These are phyloP conservation scores for Drosophila trichaetosa DNA, from an alignment of 2,888 invertebrate genomes.

Conservation along the genomic window DNA sequence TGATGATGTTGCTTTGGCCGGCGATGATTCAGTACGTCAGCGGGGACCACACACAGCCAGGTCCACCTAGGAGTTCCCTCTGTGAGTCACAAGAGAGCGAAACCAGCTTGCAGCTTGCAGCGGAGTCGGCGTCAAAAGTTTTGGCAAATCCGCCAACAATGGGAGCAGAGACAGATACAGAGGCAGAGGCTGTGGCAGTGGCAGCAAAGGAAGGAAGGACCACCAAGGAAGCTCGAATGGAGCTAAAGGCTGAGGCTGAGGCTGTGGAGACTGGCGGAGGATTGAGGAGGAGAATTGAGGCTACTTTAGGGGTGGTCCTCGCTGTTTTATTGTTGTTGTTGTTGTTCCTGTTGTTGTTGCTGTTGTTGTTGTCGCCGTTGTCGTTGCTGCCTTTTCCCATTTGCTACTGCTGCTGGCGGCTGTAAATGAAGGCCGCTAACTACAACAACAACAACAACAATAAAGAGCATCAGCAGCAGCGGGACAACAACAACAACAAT, in stretches of 20 bases:
- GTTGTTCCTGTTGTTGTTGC: conserved; percentile 12
- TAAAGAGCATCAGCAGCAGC: neutral
- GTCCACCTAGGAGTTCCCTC: conserved; percentile 72
- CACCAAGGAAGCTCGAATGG: conserved; percentile 55
- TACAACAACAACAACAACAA: conserved; percentile 23
- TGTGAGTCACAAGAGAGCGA: conserved; percentile 59
- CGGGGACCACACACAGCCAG: conserved; percentile 67
- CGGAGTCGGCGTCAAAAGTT: conserved; percentile 63
- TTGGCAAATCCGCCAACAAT: conserved; percentile 72
- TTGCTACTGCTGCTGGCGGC: conserved; percentile 50
- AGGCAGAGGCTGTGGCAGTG: conserved; percentile 12
- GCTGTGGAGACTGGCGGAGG: neutral
- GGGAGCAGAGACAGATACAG: conserved; percentile 36
- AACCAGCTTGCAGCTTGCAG: conserved; percentile 32
- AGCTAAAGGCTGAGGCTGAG: neutral
- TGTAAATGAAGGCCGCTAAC: conserved; percentile 61
- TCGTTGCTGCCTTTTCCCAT: conserved; percentile 11
- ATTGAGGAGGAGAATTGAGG: conserved; percentile 29
- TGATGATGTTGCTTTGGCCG: conserved; percentile 7
- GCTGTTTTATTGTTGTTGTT: conserved; percentile 26
- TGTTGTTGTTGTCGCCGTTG: conserved; percentile 6
- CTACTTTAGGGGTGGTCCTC: conserved; percentile 76
- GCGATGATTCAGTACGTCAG: conserved; percentile 78
- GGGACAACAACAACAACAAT: conserved; percentile 22
- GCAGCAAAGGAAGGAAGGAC: conserved; percentile 42